phyloP scores from a whole-genome alignment of 2,113 vertebrate genomes.

The Oceanites oceanicus region DNA sequence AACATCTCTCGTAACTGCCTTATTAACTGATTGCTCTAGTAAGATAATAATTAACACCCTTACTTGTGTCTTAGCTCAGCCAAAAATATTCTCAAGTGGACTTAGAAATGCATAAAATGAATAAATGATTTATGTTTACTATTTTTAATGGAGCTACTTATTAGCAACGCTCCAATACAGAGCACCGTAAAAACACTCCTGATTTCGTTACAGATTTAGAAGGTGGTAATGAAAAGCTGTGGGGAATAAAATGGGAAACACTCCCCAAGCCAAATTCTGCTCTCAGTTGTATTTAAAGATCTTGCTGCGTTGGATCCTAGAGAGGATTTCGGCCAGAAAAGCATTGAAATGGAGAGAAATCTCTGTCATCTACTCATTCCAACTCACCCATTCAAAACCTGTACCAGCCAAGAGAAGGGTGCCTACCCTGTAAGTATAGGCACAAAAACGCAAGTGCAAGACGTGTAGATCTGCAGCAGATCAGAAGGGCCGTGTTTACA shows the following conservation, averaged over 20 bases:
- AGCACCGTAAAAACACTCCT: conserved; percentile 4
- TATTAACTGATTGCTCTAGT: conserved; percentile 60
- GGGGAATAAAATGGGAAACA: not conserved
- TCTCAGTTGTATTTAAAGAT: conserved; percentile 15
- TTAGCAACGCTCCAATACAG: not conserved
- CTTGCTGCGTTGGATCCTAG: not conserved
- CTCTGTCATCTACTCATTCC: not conserved
- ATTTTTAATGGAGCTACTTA: conserved; percentile 56
- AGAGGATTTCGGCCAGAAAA: not conserved
- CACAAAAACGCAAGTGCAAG: not conserved
- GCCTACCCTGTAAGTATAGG: not conserved
- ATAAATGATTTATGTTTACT: conserved; percentile 66
- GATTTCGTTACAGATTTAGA: conserved; percentile 32
- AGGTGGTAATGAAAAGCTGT: conserved; percentile 40
- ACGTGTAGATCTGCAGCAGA: not conserved
- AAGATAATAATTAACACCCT: conserved; percentile 65
- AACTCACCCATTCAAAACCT: not conserved
- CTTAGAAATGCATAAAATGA: conserved; percentile 54
- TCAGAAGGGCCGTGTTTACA: not conserved
- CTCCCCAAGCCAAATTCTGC: conserved; percentile 3
- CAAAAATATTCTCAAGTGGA: conserved; percentile 57
- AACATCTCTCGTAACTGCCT: conserved; percentile 58
- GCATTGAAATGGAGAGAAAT: not conserved
- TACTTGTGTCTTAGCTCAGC: conserved; percentile 11
- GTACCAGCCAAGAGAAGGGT: not conserved